Evolutionary conservation across 1,140 invertebrate species (phyloP).

Genomic region (Drosophila leontia): DNA sequence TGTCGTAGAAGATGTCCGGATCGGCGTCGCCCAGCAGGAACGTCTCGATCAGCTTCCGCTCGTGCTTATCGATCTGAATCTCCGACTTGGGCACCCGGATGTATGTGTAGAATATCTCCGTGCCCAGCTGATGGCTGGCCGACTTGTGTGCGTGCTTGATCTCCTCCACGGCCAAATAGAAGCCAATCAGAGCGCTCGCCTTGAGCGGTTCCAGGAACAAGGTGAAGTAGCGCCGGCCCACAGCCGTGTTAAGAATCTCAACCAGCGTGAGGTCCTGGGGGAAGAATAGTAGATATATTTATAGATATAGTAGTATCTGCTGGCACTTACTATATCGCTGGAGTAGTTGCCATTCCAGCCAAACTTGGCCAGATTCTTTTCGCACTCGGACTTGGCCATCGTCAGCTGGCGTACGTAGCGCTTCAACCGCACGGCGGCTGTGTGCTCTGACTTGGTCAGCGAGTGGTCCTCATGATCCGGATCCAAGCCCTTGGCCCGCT

Average conservation of each 20-base stretch:
- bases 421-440: conserved; percentile 90
- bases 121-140: conserved; percentile 94
- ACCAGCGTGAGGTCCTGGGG: conserved; percentile 88
- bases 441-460: conserved; percentile 88
- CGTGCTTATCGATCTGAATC: conserved; percentile 87
- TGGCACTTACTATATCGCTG: conserved; percentile 63
- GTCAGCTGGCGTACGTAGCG: conserved; percentile 93
- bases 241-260: conserved; percentile 89
- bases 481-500: conserved; percentile 91
- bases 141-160: conserved; percentile 90
- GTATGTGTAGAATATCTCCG: conserved; percentile 95
- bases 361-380: conserved; percentile 90
- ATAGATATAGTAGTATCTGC: too few relatives aligned
- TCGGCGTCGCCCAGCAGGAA: conserved; percentile 93
- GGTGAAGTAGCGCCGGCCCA: conserved; percentile 90
- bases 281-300: not conserved
- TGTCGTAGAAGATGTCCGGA: conserved; percentile 94
- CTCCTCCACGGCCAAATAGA: conserved; percentile 95
- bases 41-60: conserved; percentile 92
- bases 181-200: conserved; percentile 92
- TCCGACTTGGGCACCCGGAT: conserved; percentile 91
- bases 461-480: conserved; percentile 88
- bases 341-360: conserved; percentile 93
- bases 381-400: conserved; percentile 93
- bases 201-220: conserved; percentile 93